These are phyloP conservation scores for Bradypodion ventrale DNA, from an alignment of 2,797 vertebrate genomes.

Conservation along the genomic window DNA sequence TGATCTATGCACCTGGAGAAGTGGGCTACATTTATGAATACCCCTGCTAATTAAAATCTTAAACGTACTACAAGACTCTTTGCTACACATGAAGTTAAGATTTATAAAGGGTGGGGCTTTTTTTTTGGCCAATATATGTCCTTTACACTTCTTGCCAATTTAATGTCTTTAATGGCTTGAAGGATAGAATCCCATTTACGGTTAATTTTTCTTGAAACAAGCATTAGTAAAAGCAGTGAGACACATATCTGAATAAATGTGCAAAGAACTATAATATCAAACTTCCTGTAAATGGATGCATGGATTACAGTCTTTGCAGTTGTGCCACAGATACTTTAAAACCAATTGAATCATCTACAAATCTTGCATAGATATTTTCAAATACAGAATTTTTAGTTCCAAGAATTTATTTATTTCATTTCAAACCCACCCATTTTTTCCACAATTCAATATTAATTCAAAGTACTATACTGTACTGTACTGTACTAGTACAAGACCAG, in stretches of 20 bases:
- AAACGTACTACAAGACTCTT: no score
- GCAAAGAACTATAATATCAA: no score
- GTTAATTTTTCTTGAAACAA: neutral
- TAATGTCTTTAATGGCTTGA: neutral
- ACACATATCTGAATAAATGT: neutral
- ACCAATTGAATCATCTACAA: neutral
- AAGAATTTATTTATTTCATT: neutral
- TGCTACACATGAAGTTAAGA: no score
- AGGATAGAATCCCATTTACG: neutral
- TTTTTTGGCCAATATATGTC: no score
- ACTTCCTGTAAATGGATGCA: no score
- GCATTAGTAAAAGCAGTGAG: neutral
- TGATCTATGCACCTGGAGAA: no score
- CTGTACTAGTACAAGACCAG: neutral
- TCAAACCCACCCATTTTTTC: neutral
- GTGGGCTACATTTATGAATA: no score
- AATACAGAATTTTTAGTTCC: slow-evolving; percentile 27
- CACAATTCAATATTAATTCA: neutral
- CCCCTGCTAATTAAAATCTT: no score
- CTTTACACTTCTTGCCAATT: neutral
- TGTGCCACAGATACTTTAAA: neutral
- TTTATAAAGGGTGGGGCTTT: no score
- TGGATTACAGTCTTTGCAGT: no score
- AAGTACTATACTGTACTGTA: neutral
- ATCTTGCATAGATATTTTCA: slow-evolving; percentile 12